These are phyloP conservation scores for Synanthedon tipuliformis DNA, from an alignment of 2,888 invertebrate species.

Conservation along the genomic window DNA sequence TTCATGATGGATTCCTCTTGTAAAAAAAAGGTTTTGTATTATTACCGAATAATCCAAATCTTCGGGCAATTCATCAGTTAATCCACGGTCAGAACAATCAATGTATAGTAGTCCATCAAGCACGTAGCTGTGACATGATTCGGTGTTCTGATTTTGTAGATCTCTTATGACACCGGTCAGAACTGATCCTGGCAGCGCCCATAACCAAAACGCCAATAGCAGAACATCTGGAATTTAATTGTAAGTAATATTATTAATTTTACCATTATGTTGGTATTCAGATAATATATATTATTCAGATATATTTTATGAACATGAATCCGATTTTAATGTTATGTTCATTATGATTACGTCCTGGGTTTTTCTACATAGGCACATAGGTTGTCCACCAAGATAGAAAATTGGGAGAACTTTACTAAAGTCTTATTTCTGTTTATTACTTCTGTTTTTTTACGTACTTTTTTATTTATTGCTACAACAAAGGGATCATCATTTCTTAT, in stretches of 20 bases:
- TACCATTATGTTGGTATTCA: too few species aligned
- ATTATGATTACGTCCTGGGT: too few species aligned
- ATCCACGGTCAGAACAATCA: constrained; percentile 44
- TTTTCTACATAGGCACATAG: too few species aligned
- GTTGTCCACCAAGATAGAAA: too few species aligned
- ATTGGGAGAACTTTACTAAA: too few species aligned
- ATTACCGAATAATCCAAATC: constrained; percentile 44
- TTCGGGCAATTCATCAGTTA: constrained; percentile 41
- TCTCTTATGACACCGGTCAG: constrained; percentile 27
- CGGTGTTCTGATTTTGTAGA: constrained; percentile 17
- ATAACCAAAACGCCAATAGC: constrained; percentile 29
- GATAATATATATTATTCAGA: not conserved
- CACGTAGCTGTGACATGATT: constrained; percentile 29
- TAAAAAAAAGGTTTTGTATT: too few species aligned
- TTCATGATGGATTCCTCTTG: too few species aligned
- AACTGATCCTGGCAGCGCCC: constrained; percentile 33
- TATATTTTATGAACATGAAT: not conserved
- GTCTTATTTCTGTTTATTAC: too few species aligned
- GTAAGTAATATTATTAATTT: not conserved
- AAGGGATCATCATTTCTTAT: too few species aligned
- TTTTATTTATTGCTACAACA: too few species aligned
- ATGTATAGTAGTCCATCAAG: constrained; percentile 25
- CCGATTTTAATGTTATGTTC: too few species aligned
- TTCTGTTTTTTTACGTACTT: too few species aligned
- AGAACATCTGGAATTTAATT: constrained; percentile 32